A percentile compares a stretch with the other conserved stretches of the same genome.
These are phyloP conservation scores for Dromococcyx pavoninus DNA, from an alignment of 2,797 vertebrate genomes.

Conservation along the genomic window DNA sequence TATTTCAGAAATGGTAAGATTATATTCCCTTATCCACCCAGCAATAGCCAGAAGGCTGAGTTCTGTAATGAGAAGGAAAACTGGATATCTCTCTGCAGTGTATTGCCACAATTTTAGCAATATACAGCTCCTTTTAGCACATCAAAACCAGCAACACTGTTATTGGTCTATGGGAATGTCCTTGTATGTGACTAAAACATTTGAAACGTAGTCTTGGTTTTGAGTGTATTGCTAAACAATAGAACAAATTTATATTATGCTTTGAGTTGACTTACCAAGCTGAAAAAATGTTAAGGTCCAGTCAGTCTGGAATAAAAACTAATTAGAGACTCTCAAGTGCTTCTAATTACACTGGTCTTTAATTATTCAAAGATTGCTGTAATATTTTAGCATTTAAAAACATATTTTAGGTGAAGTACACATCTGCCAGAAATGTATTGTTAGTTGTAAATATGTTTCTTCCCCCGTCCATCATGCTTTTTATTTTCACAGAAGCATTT, in stretches of 20 bases:
- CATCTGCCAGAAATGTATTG: neutral
- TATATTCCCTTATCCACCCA: neutral
- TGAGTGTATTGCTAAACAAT: neutral
- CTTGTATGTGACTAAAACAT: neutral
- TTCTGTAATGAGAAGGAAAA: neutral
- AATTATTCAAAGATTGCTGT: neutral
- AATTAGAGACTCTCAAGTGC: neutral
- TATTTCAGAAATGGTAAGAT: neutral
- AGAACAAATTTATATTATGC: neutral
- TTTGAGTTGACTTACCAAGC: neutral
- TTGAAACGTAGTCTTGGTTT: neutral
- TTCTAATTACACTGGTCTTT: neutral
- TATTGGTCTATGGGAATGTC: neutral
- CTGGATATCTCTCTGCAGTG: neutral
- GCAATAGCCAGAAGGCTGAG: neutral
- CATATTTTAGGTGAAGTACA: neutral
- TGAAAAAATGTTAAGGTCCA: neutral
- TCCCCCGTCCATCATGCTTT: neutral
- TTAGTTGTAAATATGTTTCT: neutral
- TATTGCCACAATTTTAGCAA: neutral
- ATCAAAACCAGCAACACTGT: neutral
- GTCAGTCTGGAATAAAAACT: neutral
- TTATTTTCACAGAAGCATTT: neutral
- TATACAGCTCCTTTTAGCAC: neutral
- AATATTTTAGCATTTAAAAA: neutral